Evolutionary conservation across 1,140 invertebrate species (phyloP).

Genomic region (Drosophila rufa): DNA sequence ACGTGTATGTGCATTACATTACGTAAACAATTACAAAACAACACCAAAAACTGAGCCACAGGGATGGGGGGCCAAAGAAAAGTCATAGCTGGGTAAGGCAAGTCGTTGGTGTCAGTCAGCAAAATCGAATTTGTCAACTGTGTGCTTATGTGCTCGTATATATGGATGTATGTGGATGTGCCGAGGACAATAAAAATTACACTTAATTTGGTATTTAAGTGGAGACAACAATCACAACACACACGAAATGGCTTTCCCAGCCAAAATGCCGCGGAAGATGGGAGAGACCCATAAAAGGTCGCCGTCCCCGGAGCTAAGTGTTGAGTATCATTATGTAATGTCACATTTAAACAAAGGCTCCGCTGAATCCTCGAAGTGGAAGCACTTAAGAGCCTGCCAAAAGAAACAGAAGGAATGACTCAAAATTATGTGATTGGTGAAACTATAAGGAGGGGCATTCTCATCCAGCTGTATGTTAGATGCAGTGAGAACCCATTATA

Average conservation of each 20-base stretch:
- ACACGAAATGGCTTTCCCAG: constrained; percentile 33
- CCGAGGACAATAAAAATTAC: constrained; percentile 80
- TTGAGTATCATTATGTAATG: constrained; percentile 77
- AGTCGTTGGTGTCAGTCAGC: constrained; percentile 48
- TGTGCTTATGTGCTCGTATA: constrained; percentile 26
- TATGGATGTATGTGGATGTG: constrained; percentile 22
- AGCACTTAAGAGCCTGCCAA: constrained; percentile 19
- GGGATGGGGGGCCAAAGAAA: constrained; percentile 2
- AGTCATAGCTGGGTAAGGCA: background rate
- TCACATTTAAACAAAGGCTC: constrained; percentile 73
- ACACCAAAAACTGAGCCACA: constrained; percentile 28
- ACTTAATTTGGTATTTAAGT: constrained; percentile 82
- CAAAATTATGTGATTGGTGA: constrained; percentile 63
- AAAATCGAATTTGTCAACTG: constrained; percentile 81
- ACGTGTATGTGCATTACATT: constrained; percentile 43
- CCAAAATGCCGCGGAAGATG: constrained; percentile 7
- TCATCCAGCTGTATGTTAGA: background rate
- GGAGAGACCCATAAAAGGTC: constrained; percentile 51
- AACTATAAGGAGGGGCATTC: constrained; percentile 40
- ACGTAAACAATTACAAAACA: constrained; percentile 65
- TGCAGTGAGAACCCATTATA: constrained; percentile 11
- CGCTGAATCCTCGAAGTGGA: constrained; percentile 21
- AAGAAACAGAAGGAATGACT: constrained; percentile 22
- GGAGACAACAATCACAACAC: constrained; percentile 52
- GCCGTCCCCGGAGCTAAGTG: constrained; percentile 40